Percentiles rank a stretch among this genome's conserved stretches.
phyloP scores from a whole-genome alignment of 2,888 invertebrate genomes.

The Drosophila subquinaria region DNA sequence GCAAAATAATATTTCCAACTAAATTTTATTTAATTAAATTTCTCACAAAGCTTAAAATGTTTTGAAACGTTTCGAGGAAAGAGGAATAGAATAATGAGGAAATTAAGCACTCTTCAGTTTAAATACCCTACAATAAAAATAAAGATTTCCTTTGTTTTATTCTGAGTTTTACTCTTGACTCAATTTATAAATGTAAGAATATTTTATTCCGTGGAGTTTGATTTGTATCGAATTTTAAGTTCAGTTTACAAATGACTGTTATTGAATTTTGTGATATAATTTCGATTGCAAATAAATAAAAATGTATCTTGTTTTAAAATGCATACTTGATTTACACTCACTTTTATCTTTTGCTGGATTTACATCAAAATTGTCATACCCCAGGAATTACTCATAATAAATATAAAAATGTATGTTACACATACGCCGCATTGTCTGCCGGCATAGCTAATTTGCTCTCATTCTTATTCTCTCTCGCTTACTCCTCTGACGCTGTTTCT shows the following conservation, averaged over 20 bases:
- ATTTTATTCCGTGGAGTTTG: too few species aligned
- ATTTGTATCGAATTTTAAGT: too few species aligned
- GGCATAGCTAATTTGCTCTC: conserved; percentile 9
- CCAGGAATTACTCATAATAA: not conserved
- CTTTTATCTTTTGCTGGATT: not conserved
- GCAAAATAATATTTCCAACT: conserved; percentile 8
- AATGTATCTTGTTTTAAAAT: not conserved
- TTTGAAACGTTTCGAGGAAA: conserved; percentile 1
- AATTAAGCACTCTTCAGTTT: not conserved
- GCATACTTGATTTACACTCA: not conserved
- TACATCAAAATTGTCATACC: not conserved
- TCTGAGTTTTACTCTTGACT: not conserved
- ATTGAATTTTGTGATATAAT: not conserved
- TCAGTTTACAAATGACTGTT: too few species aligned
- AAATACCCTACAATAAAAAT: not conserved
- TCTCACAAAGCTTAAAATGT: conserved; percentile 42
- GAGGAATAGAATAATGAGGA: not conserved
- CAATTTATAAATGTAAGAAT: too few species aligned
- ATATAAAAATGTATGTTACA: conserved; percentile 35
- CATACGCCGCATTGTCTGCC: conserved; percentile 67
- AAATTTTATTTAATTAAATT: conserved; percentile 37
- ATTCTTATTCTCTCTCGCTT: not conserved
- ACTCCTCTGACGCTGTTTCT: not conserved
- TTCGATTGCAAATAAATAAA: not conserved
- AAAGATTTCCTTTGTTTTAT: not conserved